Base-by-base conservation (phyloP, 2,888 invertebrate genomes). In the Mactromeris polynyma region DNA sequence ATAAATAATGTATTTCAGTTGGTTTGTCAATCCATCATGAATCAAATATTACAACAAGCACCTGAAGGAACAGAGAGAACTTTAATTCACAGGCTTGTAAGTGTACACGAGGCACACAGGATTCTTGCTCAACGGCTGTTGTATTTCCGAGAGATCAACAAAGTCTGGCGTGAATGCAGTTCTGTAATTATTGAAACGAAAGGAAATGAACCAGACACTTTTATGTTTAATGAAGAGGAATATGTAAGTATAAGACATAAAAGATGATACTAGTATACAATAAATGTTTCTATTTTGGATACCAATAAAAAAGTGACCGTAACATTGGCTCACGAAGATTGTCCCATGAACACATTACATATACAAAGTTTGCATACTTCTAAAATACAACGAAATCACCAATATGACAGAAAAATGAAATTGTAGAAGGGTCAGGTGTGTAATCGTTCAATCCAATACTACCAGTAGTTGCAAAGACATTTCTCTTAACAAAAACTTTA, bases 81-180 rank as follows among this genome's bases (percentile, higher is more conserved):
- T 9, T 80, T 89, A 46, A 58, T 84, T 11, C 83, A 89, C 19
- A 73, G 40, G 17, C 31, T 89, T 73, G 81, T 92, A 14, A 88
- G 81, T 40, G 83, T 92, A 33, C 93, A 93, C 80, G 54, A 89
- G 14, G 85, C 90, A 17, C 89, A 91, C 77, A 46, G 54, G 40
- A 46, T 46, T 14, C 51, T 87, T 46, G 88, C 89, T 40, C 82
- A 86, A 26, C 82, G 93, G 40, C 85, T 94, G 21, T 92, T 91
- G 17, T 91, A 93, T 85, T 94, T 94, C 89, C 88, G 93, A 2
- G 91, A 92, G 58, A 93, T 95, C 54, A 91, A 91, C n/a, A 82
- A 86, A 38, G 90, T 92, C n/a, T 94, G 94, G 93, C 94, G 94
- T 9, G 90, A 92, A 0, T 94, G 94, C 54, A 87, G 93, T 33